Evolutionary conservation across 2,888 invertebrate species (phyloP).

Genomic region (Catocala nupta): DNA sequence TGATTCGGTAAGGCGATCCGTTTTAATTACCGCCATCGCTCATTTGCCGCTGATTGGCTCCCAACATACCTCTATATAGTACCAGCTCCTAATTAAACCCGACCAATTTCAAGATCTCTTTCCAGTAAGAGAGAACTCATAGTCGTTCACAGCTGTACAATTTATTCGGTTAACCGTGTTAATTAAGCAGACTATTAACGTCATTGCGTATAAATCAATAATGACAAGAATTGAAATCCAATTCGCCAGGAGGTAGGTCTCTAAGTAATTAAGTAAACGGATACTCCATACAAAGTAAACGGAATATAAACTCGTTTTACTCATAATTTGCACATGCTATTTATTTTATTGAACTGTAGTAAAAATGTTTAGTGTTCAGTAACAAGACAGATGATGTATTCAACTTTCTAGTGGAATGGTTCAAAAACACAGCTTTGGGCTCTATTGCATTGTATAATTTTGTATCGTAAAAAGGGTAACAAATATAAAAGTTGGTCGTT

Average conservation of each 20-base stretch:
- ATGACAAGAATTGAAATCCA: constrained; percentile 43
- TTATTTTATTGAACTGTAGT: constrained; percentile 1
- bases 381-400: constrained; percentile 10
- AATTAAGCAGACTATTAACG: constrained; percentile 52
- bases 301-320: not conserved
- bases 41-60: constrained; percentile 82
- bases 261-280: not conserved
- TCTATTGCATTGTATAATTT: constrained; percentile 66
- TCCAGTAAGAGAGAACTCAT: constrained; percentile 20
- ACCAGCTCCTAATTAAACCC: constrained; percentile 49
- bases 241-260: constrained; percentile 9
- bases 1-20: constrained; percentile 86
- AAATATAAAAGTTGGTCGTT: constrained; percentile 74
- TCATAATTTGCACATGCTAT: not conserved
- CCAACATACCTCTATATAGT: constrained; percentile 41
- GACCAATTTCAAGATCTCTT: constrained; percentile 43
- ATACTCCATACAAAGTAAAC: not conserved
- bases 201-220: constrained; percentile 43
- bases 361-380: not conserved
- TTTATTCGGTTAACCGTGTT: constrained; percentile 45
- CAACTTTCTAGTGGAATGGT: constrained; percentile 38
- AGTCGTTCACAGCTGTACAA: constrained; percentile 14
- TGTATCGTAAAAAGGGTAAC: constrained; percentile 76
- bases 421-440: constrained; percentile 27
- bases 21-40: constrained; percentile 85